Percentiles rank a stretch among this genome's conserved stretches.
Evolutionary conservation across 2,888 invertebrate genomes (phyloP).

Genomic region (Bhutanitis thaidina): DNA sequence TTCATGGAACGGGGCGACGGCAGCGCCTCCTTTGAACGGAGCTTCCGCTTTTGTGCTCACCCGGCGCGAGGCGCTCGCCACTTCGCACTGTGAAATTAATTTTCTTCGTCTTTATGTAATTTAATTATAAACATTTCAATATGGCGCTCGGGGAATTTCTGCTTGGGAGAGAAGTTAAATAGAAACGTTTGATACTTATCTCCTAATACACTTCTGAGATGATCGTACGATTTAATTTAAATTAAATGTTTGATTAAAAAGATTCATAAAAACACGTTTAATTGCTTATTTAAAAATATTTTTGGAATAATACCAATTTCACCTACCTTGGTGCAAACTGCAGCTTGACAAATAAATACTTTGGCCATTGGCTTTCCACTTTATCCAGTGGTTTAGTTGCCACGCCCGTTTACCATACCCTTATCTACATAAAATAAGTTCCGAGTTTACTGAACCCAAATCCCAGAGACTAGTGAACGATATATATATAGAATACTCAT

Average conservation of each 20-base stretch:
- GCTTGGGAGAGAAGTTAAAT: conserved; percentile 75
- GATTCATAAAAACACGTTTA: conserved; percentile 14
- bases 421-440: no score
- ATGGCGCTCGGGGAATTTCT: conserved; percentile 77
- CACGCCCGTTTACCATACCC: no score
- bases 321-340: neutral
- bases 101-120: conserved; percentile 81
- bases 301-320: conserved; percentile 11
- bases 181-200: conserved; percentile 80
- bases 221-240: conserved; percentile 68
- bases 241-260: conserved; percentile 55
- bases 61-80: conserved; percentile 55
- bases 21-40: conserved; percentile 63
- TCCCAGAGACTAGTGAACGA: no score
- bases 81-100: conserved; percentile 78
- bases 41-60: conserved; percentile 63
- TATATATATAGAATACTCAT: no score
- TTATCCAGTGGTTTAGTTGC: no score
- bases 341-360: no score
- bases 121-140: conserved; percentile 81
- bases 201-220: conserved; percentile 75
- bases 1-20: conserved; percentile 51
- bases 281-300: neutral
- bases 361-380: no score
- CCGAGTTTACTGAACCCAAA: no score